Conservation (phyloP, 2,113 vertebrate species). For the Vidua chalybeata region DNA sequence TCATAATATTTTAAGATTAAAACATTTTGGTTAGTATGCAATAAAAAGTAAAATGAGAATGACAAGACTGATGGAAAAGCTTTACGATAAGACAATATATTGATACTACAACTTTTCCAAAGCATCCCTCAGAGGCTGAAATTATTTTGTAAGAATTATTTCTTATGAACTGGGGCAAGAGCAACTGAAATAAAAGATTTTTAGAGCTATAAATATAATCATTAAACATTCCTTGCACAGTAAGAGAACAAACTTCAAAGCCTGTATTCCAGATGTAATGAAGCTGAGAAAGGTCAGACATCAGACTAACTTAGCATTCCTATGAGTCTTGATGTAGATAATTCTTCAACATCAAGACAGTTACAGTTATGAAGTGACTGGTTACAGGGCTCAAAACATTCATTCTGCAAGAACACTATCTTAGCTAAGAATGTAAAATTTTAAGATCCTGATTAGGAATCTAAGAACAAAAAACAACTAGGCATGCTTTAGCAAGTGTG, state of each 20-base stretch:
- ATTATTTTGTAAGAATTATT: neutral
- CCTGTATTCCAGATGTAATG: neutral
- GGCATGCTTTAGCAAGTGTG: neutral
- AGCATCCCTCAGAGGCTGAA: neutral
- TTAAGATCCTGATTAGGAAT: neutral
- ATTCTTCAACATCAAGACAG: neutral
- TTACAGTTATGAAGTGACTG: neutral
- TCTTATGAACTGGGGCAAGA: neutral
- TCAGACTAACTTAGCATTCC: neutral
- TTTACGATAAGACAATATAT: neutral
- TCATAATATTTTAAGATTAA: neutral
- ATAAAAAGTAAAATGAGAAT: neutral
- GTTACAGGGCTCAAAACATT: neutral
- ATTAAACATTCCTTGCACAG: neutral
- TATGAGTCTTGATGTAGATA: neutral
- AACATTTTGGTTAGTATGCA: neutral
- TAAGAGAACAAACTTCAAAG: constrained; percentile 29
- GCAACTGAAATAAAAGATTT: neutral
- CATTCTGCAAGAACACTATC: neutral
- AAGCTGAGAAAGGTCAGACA: neutral
- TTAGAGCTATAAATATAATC: constrained; percentile 7
- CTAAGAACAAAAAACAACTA: neutral
- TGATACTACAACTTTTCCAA: neutral
- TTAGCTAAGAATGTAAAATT: neutral
- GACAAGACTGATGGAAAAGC: neutral